These are phyloP conservation scores for Trididemnum clinides DNA, from an alignment of 23 tunicate genomes.

Conservation along the genomic window DNA sequence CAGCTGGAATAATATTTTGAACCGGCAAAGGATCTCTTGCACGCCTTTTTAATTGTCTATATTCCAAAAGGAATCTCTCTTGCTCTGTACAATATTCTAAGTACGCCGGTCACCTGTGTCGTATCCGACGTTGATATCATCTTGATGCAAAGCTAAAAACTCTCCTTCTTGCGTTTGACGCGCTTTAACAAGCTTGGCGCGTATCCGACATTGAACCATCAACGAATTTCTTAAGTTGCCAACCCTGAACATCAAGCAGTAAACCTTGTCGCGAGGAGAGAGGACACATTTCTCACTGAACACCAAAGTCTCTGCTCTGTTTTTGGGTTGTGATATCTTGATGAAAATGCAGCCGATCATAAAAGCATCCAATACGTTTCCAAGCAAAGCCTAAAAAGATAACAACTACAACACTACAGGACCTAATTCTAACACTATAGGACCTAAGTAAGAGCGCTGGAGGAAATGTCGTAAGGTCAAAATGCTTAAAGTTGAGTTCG, in stretches of 20 bases:
- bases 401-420: no score
- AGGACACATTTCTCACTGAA: slow-evolving; percentile 91
- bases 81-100: no score
- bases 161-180: slow-evolving; percentile 92
- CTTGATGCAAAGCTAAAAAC: slow-evolving; percentile 83
- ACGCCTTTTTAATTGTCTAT: no score
- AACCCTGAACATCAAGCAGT: slow-evolving; percentile 90
- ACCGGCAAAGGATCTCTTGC: no score
- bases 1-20: no score
- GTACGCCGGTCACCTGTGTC: slow-evolving; percentile 97
- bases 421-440: no score
- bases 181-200: slow-evolving; percentile 89
- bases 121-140: slow-evolving; percentile 97
- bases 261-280: slow-evolving; percentile 85
- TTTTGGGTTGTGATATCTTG: slow-evolving; percentile 97
- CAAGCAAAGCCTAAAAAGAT: slow-evolving; percentile 68
- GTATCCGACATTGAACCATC: slow-evolving; percentile 87
- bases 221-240: slow-evolving; percentile 94
- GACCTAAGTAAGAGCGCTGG: no score
- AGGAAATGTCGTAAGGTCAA: no score
- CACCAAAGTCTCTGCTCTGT: slow-evolving; percentile 89
- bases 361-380: slow-evolving; percentile 95
- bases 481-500: no score
- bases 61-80: no score
- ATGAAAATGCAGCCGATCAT: slow-evolving; percentile 97